phyloP scores from a whole-genome alignment of 2,113 vertebrate species.

The Phrynocephalus versicolor region DNA sequence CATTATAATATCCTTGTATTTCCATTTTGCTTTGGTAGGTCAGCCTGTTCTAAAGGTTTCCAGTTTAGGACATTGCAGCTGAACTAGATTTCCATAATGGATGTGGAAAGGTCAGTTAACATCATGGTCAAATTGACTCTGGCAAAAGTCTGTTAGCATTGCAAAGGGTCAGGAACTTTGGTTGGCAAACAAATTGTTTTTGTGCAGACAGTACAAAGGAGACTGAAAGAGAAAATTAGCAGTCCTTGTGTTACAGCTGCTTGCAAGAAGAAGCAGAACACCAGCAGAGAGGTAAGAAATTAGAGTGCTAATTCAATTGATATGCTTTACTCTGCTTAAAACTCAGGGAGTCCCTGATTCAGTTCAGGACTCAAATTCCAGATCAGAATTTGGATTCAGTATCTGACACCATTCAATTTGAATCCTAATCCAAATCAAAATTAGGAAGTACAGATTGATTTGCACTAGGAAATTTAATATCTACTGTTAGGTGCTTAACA shows the following conservation, averaged over 20 bases:
- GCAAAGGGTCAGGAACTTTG: slow-evolving; percentile 60
- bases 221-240: slow-evolving; percentile 34
- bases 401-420: too few relatives aligned
- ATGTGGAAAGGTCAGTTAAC: neutral
- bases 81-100: slow-evolving; percentile 49
- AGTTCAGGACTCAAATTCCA: too few relatives aligned
- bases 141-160: slow-evolving; percentile 65
- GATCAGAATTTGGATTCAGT: too few relatives aligned
- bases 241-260: slow-evolving; percentile 33
- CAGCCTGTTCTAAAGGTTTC: neutral
- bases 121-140: slow-evolving; percentile 54
- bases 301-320: neutral
- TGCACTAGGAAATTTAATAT: too few relatives aligned
- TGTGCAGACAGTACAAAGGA: slow-evolving; percentile 56
- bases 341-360: neutral
- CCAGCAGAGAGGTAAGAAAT: slow-evolving; percentile 61
- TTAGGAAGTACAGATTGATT: too few relatives aligned
- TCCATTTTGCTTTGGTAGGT: neutral
- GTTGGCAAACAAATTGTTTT: slow-evolving; percentile 53
- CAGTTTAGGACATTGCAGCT: neutral
- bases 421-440: too few relatives aligned
- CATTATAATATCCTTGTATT: neutral
- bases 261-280: slow-evolving; percentile 42
- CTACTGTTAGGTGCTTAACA: too few relatives aligned
- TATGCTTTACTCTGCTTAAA: slow-evolving; percentile 14